Base-by-base conservation (phyloP, 2,888 invertebrate genomes). In the Andrena marginata region DNA sequence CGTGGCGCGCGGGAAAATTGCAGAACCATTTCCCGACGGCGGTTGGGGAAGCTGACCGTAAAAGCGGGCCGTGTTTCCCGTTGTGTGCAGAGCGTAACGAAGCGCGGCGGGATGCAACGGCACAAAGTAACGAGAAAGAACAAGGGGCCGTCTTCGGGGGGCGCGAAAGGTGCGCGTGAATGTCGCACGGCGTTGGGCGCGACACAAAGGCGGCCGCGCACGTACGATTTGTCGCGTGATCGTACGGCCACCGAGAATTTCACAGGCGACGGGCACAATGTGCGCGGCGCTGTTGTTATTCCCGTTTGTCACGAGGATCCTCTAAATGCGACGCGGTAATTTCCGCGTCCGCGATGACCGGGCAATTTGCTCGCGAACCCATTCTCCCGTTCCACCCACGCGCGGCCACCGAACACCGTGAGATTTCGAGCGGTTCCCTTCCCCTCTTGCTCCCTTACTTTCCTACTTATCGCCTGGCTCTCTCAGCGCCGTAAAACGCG, bases 61-160 rank as follows among this genome's bases (percentile, higher is more conserved):
- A 80, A 80, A 80, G 65, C 73, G 80, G 10, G 49, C 54, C n/a
- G 20, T 35, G 70, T 75, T 70, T 64, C 63, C 56, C 48, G 82
- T 64, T 64, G 63, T 35, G 33, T 56, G 35, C 20, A 4, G 23
- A 6, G 8, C 49, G 65, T 77, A 82, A 82, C 77, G 83, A 74
- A 60, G 59, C 60, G 74, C 77, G 65, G 56, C 70, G 82, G n/a
- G 77, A 81, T 62, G 80, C 80, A 82, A 76, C 77, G 68, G 72
- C 59, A 64, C 74, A 75, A 78, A 75, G 70, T 68, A 69, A 84
- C 68, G 74, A 70, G 77, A 82, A 70, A 82, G 73, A 77, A 26
- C 71, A 56, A 72, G 42, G 26, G 63, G 31, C 5, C 54, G 59
- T 72, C 83, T 67, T 63, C 56, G 54, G 29, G 29, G 54, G 29